Conservation (phyloP, 2,888 invertebrate genomes). For the Nemotelus pantherinus region DNA sequence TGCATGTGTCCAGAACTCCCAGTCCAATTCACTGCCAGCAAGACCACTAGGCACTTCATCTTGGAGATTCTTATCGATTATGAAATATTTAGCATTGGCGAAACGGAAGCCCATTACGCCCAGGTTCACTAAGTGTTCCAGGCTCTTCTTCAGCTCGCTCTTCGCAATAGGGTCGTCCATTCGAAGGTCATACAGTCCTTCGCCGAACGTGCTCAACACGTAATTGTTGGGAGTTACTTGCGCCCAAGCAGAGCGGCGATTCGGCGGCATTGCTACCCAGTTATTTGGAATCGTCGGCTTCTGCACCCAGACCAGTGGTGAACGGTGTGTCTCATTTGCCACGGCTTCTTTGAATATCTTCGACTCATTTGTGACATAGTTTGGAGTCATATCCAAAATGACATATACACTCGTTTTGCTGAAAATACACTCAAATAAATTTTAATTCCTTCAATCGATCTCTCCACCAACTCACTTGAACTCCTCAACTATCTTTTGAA, state of each 20-base stretch:
- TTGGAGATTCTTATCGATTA: constrained; percentile 69
- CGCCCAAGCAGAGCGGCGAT: constrained; percentile 58
- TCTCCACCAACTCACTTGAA: constrained; percentile 54
- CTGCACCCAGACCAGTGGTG: constrained; percentile 82
- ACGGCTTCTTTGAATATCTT: constrained; percentile 76
- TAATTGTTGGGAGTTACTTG: constrained; percentile 63
- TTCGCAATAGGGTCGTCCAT: constrained; percentile 76
- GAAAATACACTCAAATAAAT: constrained; percentile 1
- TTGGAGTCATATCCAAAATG: constrained; percentile 80
- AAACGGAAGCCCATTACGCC: constrained; percentile 85
- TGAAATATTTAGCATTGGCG: constrained; percentile 71
- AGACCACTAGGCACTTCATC: constrained; percentile 66
- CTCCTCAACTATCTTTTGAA: constrained; percentile 57
- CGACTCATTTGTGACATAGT: constrained; percentile 74
- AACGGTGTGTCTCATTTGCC: constrained; percentile 70
- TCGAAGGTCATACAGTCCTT: constrained; percentile 81
- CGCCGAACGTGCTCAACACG: constrained; percentile 81
- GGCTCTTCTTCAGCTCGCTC: constrained; percentile 72
- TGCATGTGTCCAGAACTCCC: constrained; percentile 73
- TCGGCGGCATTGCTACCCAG: constrained; percentile 69
- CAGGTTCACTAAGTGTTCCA: constrained; percentile 76
- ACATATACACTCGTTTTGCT: constrained; percentile 68
- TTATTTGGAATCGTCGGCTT: constrained; percentile 71
- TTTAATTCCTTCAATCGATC: constrained; percentile 1
- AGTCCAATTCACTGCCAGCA: constrained; percentile 65